A percentile compares a stretch with the other conserved stretches of the same genome.
Evolutionary conservation across 2,113 vertebrate genomes (phyloP).

Genomic region (Neomonachus schauinslandi): DNA sequence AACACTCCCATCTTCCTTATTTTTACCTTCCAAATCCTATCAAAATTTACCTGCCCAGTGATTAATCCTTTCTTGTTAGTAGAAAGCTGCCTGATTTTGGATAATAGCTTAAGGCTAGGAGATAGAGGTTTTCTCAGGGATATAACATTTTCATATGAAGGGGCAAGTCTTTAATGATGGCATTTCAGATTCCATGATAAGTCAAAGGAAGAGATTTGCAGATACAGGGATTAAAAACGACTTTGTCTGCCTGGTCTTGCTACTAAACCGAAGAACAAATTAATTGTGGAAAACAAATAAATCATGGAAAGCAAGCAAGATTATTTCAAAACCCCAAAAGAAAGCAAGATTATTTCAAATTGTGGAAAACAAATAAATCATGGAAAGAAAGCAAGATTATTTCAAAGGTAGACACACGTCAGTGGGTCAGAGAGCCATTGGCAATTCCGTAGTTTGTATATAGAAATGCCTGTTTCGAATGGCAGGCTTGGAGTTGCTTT

Average conservation of each 20-base stretch:
- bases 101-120: neutral
- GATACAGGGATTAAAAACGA: neutral
- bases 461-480: neutral
- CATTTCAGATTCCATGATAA: neutral
- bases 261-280: neutral
- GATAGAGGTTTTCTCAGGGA: neutral
- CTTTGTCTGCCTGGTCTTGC: neutral
- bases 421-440: neutral
- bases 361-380: neutral
- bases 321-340: neutral
- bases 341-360: constrained; percentile 11
- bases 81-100: neutral
- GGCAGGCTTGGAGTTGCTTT: neutral
- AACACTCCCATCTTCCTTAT: neutral
- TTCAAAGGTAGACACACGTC: neutral
- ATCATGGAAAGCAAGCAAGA: neutral
- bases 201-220: neutral
- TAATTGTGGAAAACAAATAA: constrained; percentile 2
- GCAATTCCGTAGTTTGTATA: neutral
- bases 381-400: constrained; percentile 6
- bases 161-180: neutral
- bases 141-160: neutral
- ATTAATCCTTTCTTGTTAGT: neutral
- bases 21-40: neutral
- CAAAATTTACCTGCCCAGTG: neutral